Evolutionary conservation across 2,797 vertebrate species (phyloP), one percentile per base, ranked within the genome.

Genomic region (Mormyrops attenuatus): DNA sequence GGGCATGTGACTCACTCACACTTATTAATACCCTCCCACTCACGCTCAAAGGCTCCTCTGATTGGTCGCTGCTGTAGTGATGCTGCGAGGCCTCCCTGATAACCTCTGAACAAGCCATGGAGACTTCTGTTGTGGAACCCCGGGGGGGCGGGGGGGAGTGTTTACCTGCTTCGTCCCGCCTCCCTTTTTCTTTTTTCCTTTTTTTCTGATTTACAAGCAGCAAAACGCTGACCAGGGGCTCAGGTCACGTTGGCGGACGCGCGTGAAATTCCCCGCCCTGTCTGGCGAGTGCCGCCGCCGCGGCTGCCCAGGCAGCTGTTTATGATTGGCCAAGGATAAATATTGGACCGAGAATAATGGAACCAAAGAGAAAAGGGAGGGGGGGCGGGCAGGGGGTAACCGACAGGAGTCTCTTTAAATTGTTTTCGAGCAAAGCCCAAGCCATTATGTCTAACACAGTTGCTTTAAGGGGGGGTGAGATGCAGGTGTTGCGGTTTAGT

Each of bases 271-370:
- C 80, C 97, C 96, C 96, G 97, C 95, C 94, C 95, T 95, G 96
- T 93, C 89, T 93, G 93, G 95, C 96, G 95, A 95, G 95, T 95
- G 95, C 95, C 95, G 95, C 95, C 93, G 94, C 94, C 95, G 96
- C 95, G 93, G 93, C 96, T 96, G 96, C 92, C 90, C 93, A 91
- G 94, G 95, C 97, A 98, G 96, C 97, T 98, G 97, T 97, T 98
- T 97, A 97, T 97, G 97, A 98, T 98, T 96, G 97, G 94, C 94
- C 95, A 95, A 97, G 95, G 97, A 97, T 97, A 98, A 97, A 98
- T 97, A 98, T 97, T 97, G 95, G 96, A 96, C 94, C 41, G 92
- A 94, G 94, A 95, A 96, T 95, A 96, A 97, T 95, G 93, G 84
- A 95, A 96, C 57, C 17, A 47, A 94, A 95, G 94, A 94, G 93